These are phyloP conservation scores for Sciurus carolinensis DNA, from an alignment of 2,797 vertebrate genomes.

Conservation along the genomic window DNA sequence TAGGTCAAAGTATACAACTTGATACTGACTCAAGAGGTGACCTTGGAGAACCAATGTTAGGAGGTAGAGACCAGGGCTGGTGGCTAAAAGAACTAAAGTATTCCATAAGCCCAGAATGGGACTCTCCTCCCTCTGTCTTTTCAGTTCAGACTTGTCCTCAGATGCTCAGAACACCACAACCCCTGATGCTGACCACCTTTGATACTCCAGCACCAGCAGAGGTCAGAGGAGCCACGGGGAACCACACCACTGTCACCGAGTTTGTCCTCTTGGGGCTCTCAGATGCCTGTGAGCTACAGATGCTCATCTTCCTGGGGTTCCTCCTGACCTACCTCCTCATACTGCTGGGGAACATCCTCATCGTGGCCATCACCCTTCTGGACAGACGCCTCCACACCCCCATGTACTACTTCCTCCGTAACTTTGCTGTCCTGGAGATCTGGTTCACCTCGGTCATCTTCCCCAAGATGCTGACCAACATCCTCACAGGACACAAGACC, in stretches of 20 bases:
- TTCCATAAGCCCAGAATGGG: neutral
- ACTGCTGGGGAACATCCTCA: constrained; percentile 80
- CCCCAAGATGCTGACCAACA: constrained; percentile 81
- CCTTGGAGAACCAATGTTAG: neutral
- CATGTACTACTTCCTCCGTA: constrained; percentile 85
- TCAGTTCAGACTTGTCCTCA: neutral
- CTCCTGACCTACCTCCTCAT: constrained; percentile 80
- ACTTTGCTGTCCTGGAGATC: constrained; percentile 84
- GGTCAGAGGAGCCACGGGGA: constrained; percentile 6
- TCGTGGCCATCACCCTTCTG: constrained; percentile 75
- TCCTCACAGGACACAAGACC: constrained; percentile 67
- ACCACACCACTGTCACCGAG: constrained; percentile 68
- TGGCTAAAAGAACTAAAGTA: neutral
- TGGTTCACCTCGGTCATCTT: constrained; percentile 78
- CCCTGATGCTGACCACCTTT: neutral
- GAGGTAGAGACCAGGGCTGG: too few relatives aligned
- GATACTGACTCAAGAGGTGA: too few relatives aligned
- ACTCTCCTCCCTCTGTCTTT: neutral
- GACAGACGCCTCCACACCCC: constrained; percentile 81
- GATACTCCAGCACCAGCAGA: neutral
- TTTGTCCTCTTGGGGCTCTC: constrained; percentile 85
- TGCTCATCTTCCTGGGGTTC: constrained; percentile 80
- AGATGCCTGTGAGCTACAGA: constrained; percentile 74
- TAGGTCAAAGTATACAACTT: too few relatives aligned
- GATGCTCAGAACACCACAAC: neutral